Base-by-base conservation (phyloP, 2,888 invertebrate species). In the Drosophila paracracens region DNA sequence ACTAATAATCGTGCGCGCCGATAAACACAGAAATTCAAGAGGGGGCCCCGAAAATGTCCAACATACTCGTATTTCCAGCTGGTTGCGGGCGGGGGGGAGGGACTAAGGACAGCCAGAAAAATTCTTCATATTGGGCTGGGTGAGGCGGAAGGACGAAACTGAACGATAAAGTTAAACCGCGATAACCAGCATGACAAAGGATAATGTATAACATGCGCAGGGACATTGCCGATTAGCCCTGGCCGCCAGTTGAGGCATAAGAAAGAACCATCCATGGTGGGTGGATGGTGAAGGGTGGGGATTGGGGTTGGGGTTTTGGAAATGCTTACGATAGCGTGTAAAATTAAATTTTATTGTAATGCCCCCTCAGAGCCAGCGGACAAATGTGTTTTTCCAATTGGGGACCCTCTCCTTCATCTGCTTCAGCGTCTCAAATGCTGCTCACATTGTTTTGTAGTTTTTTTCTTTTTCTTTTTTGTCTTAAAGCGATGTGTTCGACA, bases 101-200 rank as follows among this genome's bases (percentile, higher is more conserved):
- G 59, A 21, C 33, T 52, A 21, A 52, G 33, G 29, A 13, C 25
- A 56, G 51, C 29, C 40, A 60, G 60, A 75, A 69, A 76, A 76
- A 79, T 76, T 79, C 61, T 74, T 79, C 66, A 66, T 70, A 79
- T 70, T n/a, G 57, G 29, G 35, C 43, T 61, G 56, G 59, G 31
- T 48, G 54, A 33, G 64, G 67, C 54, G 64, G 64, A n/a, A 48
- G 68, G 51, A 79, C 72, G 75, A 76, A 71, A 76, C 72, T 75
- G 76, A 78, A 85, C 90, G 86, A 86, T 86, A 88, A 87, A 90
- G 83, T 89, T 86, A 81, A 87, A 86, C 90, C 86, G 83, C 86
- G 90, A 89, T 87, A 87, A 86, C 89, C 87, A 89, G 83, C 76
- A 90, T 88, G 90, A 86, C 81, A 81, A 90, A 90, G 88, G 89